Percentiles rank a stretch among this genome's conserved stretches.
phyloP scores from a whole-genome alignment of 2,113 vertebrate genomes.

The Heterotis niloticus region DNA sequence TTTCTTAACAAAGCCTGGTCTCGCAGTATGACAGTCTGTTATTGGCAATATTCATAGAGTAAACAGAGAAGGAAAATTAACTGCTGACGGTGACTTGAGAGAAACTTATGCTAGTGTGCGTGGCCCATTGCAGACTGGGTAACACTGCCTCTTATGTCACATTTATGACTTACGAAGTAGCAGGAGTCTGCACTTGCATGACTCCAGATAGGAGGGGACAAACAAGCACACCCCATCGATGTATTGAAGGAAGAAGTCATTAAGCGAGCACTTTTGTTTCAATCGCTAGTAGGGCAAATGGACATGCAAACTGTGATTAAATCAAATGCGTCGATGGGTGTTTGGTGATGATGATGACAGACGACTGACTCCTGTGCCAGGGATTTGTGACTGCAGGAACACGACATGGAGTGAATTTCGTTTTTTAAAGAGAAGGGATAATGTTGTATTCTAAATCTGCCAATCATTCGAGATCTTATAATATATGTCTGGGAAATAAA shows the following conservation, averaged over 20 bases:
- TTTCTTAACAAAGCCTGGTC: conserved; percentile 60
- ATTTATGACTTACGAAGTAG: conserved; percentile 13
- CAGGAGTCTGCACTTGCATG: conserved; percentile 20
- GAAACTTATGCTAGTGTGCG: conserved; percentile 41
- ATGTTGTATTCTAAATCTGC: too few relatives aligned
- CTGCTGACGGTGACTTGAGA: conserved; percentile 50
- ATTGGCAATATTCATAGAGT: conserved; percentile 52
- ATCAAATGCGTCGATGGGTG: conserved; percentile 50
- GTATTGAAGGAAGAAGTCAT: conserved; percentile 38
- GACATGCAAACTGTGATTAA: conserved; percentile 44
- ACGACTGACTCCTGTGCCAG: too few relatives aligned
- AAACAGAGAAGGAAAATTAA: conserved; percentile 49
- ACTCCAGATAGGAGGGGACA: conserved; percentile 15
- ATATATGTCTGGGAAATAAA: too few relatives aligned
- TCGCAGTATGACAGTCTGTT: conserved; percentile 54
- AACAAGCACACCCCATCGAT: conserved; percentile 40
- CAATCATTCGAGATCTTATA: too few relatives aligned
- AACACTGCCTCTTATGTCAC: background rate
- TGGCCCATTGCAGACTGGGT: background rate
- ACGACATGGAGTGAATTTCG: too few relatives aligned
- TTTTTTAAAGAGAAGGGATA: too few relatives aligned
- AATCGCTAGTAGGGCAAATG: conserved; percentile 44
- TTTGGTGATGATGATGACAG: conserved; percentile 44
- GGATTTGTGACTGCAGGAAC: too few relatives aligned
- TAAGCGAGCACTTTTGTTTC: conserved; percentile 35